Conservation (phyloP, 1,140 invertebrate species). For the Drosophila equinoxialis region DNA sequence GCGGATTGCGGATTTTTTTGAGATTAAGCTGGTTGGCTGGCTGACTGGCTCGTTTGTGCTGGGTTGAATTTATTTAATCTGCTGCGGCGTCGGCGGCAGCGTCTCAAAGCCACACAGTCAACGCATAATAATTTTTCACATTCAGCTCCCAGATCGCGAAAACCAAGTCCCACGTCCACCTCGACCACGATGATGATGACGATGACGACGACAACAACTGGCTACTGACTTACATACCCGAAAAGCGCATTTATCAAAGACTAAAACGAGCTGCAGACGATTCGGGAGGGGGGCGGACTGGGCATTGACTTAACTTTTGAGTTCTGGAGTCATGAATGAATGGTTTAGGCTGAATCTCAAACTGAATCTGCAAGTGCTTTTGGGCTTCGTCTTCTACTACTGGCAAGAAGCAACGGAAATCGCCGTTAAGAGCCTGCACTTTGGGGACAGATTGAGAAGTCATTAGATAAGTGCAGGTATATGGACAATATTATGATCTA, state of each 20-base stretch:
- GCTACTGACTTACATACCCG: slow-evolving; percentile 80
- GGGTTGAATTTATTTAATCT: slow-evolving; percentile 82
- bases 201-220: slow-evolving; percentile 48
- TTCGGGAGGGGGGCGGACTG: neutral
- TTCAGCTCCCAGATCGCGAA: slow-evolving; percentile 45
- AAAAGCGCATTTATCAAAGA: slow-evolving; percentile 80
- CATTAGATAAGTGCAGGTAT: slow-evolving; percentile 63
- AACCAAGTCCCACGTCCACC: slow-evolving; percentile 14
- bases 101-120: slow-evolving; percentile 65
- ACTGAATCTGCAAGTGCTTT: slow-evolving; percentile 12
- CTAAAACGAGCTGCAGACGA: slow-evolving; percentile 38
- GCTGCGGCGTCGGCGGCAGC: slow-evolving; percentile 71
- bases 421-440: slow-evolving; percentile 45
- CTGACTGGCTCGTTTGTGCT: slow-evolving; percentile 28
- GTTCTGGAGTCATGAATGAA: slow-evolving; percentile 60
- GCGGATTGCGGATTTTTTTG: slow-evolving; percentile 54
- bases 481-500: slow-evolving; percentile 66
- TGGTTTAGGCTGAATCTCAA: slow-evolving; percentile 27
- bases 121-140: slow-evolving; percentile 81
- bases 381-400: neutral
- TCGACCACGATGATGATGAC: slow-evolving; percentile 32
- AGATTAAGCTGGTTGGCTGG: slow-evolving; percentile 66
- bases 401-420: neutral
- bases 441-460: slow-evolving; percentile 78
- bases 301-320: neutral